Evolutionary conservation across 2,888 invertebrate species (phyloP).

Genomic region (Tachina grossa): DNA sequence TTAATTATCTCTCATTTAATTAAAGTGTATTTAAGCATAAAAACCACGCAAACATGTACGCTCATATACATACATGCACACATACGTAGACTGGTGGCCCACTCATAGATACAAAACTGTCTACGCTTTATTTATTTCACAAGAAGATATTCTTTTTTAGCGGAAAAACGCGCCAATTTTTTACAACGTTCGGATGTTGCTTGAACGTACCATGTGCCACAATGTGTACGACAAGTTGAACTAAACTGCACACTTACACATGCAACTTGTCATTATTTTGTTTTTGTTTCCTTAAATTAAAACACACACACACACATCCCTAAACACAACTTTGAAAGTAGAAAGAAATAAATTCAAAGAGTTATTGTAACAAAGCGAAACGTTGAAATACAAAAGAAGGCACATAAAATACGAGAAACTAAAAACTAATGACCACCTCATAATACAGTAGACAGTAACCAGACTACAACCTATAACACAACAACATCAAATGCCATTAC

Average conservation of each 20-base stretch:
- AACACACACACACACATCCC: constrained; percentile 16
- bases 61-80: neutral
- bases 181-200: constrained; percentile 12
- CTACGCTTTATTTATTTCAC: constrained; percentile 29
- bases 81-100: neutral
- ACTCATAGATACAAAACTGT: constrained; percentile 1
- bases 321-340: constrained; percentile 12
- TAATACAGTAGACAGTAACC: constrained; percentile 79
- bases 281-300: constrained; percentile 50
- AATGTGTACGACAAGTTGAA: constrained; percentile 39
- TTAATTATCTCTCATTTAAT: constrained; percentile 82
- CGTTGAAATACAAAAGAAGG: constrained; percentile 28
- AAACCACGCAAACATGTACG: constrained; percentile 68
- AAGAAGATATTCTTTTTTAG: constrained; percentile 24
- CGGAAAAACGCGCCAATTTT: constrained; percentile 59
- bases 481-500: constrained; percentile 62
- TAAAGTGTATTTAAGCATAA: constrained; percentile 81
- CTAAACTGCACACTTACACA: neutral
- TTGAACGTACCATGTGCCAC: constrained; percentile 36
- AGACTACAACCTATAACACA: constrained; percentile 74
- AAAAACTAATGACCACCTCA: constrained; percentile 80
- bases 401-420: constrained; percentile 73
- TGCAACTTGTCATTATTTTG: neutral
- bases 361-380: constrained; percentile 43
- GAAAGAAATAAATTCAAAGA: constrained; percentile 27